These are phyloP conservation scores for Lytechinus pictus DNA, from an alignment of 35 echinoderm and acorn worm genomes.

Conservation along the genomic window DNA sequence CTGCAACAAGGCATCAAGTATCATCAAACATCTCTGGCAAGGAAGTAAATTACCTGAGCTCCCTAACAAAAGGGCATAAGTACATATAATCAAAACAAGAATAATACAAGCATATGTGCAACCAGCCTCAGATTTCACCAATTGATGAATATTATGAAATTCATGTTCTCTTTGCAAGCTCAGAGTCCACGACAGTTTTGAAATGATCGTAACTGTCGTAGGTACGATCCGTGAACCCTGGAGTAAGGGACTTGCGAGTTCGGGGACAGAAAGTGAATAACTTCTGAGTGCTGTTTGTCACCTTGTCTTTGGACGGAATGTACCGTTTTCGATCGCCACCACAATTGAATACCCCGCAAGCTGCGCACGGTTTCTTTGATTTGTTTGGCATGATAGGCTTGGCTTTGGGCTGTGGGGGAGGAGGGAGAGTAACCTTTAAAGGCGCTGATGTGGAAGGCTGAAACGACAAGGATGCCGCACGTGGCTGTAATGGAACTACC, in stretches of 20 bases:
- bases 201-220: constrained; percentile 62
- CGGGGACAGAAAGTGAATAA: constrained; percentile 60
- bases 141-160: too few species aligned
- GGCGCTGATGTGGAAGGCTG: neutral
- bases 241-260: neutral
- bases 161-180: too few species aligned
- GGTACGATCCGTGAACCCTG: constrained; percentile 41
- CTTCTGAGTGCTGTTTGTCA: constrained; percentile 41
- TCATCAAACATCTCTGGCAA: too few species aligned
- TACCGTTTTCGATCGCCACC: constrained; percentile 63
- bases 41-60: too few species aligned
- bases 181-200: constrained; percentile 31
- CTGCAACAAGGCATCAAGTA: too few species aligned
- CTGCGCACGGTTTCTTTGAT: constrained; percentile 64
- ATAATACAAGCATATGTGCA: too few species aligned
- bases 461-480: neutral
- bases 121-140: too few species aligned
- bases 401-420: constrained; percentile 49
- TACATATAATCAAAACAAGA: too few species aligned
- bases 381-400: constrained; percentile 42
- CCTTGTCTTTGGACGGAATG: constrained; percentile 53
- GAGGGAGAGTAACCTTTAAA: constrained; percentile 26
- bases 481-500: constrained; percentile 27
- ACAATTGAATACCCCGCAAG: constrained; percentile 62
- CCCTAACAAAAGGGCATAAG: too few species aligned